Conservation (phyloP, 2,888 invertebrate species). For the Melieria picta region DNA sequence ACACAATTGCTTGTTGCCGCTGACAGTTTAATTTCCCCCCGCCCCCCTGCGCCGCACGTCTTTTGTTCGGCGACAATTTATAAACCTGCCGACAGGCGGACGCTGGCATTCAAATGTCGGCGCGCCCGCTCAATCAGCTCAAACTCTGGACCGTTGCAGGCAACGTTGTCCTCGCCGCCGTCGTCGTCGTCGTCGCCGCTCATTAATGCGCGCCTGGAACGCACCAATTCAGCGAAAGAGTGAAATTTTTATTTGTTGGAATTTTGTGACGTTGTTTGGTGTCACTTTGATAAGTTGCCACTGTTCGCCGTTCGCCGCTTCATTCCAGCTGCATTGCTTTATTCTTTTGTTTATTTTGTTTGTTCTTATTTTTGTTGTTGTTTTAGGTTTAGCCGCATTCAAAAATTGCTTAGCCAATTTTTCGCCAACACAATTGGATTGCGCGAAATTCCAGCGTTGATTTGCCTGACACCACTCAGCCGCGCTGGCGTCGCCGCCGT, state of each 20-base stretch:
- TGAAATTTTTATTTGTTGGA: constrained; percentile 59
- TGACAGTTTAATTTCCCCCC: constrained; percentile 44
- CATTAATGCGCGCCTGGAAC: not conserved
- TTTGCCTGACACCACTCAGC: constrained; percentile 47
- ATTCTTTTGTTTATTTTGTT: too few relatives aligned
- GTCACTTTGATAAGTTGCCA: constrained; percentile 63
- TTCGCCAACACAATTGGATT: constrained; percentile 45
- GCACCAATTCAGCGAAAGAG: constrained; percentile 32
- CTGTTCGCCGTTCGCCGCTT: constrained; percentile 26
- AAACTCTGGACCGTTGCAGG: too few relatives aligned
- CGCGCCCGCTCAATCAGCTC: constrained; percentile 32
- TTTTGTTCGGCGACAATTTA: constrained; percentile 38
- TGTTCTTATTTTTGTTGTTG: too few relatives aligned
- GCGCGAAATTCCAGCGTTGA: constrained; percentile 49
- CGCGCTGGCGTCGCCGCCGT: not conserved
- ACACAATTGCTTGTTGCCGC: constrained; percentile 48
- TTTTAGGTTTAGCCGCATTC: too few relatives aligned
- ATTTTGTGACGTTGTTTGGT: constrained; percentile 63
- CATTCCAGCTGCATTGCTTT: too few relatives aligned
- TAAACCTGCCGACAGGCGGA: constrained; percentile 40
- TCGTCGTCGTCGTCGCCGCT: constrained; percentile 29
- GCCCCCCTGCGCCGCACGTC: not conserved
- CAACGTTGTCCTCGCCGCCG: constrained; percentile 31
- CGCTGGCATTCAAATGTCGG: not conserved
- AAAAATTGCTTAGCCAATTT: constrained; percentile 35